phyloP scores from a whole-genome alignment of 2,113 vertebrate genomes.

The Phalacrocorax carbo region DNA sequence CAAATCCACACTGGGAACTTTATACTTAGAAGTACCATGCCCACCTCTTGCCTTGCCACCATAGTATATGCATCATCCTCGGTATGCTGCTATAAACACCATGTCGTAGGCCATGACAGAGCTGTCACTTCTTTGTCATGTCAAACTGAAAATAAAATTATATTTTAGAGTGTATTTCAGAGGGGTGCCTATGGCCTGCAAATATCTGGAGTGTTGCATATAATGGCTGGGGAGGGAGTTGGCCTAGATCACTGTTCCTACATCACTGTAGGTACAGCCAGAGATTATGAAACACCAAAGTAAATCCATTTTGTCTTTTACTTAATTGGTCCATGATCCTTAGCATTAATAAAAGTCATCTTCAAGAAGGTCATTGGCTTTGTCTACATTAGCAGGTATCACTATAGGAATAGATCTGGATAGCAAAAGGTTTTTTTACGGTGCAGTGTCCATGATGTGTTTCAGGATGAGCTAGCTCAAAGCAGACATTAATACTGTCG shows the following conservation, averaged over 20 bases:
- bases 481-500: neutral
- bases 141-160: neutral
- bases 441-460: fast-evolving
- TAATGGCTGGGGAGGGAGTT: neutral
- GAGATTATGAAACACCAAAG: neutral
- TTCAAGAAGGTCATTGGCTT: neutral
- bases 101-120: neutral
- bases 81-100: neutral
- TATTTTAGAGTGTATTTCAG: neutral
- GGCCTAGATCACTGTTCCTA: neutral
- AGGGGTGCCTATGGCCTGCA: neutral
- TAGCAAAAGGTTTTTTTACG: neutral
- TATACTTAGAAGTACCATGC: neutral
- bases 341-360: neutral
- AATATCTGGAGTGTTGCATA: neutral
- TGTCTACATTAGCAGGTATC: neutral
- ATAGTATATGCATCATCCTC: neutral
- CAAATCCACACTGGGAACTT: neutral
- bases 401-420: neutral
- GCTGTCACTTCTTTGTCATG: neutral
- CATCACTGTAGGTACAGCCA: neutral
- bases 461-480: neutral
- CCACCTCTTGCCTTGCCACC: neutral
- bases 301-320: neutral
- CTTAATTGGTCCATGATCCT: neutral